Percentiles rank a stretch among this genome's conserved stretches.
phyloP scores from a whole-genome alignment of 2,888 invertebrate species.

The Drosophila affinis region DNA sequence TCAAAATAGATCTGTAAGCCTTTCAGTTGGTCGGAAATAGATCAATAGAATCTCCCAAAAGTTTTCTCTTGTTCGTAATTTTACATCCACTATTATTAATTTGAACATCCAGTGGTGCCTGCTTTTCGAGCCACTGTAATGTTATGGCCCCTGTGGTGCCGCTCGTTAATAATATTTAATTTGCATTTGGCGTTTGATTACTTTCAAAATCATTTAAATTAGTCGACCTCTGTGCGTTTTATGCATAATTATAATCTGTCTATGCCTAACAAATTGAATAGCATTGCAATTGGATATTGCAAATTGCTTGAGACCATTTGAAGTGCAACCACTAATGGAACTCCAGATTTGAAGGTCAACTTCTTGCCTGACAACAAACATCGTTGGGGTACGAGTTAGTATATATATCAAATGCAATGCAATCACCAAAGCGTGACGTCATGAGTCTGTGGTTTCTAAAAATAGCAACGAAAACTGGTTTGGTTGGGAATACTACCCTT shows the following conservation, averaged over 20 bases:
- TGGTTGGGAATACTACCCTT: background rate
- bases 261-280: conserved; percentile 54
- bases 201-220: conserved; percentile 32
- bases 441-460: conserved; percentile 46
- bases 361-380: conserved; percentile 52
- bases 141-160: background rate
- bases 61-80: no score
- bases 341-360: conserved; percentile 62
- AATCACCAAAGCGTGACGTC: conserved; percentile 70
- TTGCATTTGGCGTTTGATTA: background rate
- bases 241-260: conserved; percentile 23
- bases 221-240: conserved; percentile 16
- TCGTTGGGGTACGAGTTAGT: background rate
- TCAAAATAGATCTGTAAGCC: no score
- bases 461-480: conserved; percentile 60
- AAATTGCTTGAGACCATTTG: conserved; percentile 33
- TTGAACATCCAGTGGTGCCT: background rate
- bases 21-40: no score
- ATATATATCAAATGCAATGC: conserved; percentile 41
- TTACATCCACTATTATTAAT: background rate
- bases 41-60: no score
- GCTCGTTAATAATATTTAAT: background rate
- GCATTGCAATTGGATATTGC: conserved; percentile 16
- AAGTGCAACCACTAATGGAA: conserved; percentile 27
- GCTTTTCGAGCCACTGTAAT: background rate